Evolutionary conservation across 2,888 invertebrate species (phyloP).

Genomic region (Ellobium chinense): DNA sequence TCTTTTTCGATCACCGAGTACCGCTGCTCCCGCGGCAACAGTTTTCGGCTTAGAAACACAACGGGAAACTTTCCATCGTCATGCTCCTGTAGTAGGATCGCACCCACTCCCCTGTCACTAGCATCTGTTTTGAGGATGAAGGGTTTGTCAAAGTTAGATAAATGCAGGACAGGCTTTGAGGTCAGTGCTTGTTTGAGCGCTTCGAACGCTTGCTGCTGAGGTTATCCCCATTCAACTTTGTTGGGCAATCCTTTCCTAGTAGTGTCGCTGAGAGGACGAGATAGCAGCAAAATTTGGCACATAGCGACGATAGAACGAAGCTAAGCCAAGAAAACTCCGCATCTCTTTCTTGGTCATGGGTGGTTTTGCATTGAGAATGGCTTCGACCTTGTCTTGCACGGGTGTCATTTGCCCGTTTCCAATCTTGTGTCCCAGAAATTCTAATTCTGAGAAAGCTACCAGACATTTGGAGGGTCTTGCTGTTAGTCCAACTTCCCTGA

Average conservation of each 20-base stretch:
- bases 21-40: not conserved
- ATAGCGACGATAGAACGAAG: not conserved
- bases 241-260: not conserved
- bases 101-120: conserved; percentile 24
- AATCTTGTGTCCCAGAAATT: conserved; percentile 16
- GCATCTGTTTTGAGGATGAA: conserved; percentile 31
- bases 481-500: conserved; percentile 48
- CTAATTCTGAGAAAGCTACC: not conserved
- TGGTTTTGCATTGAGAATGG: not conserved
- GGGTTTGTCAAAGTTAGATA: not conserved
- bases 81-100: conserved; percentile 14
- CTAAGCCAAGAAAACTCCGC: conserved; percentile 18
- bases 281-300: conserved; percentile 15
- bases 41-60: no score
- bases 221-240: not conserved
- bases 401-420: conserved; percentile 1
- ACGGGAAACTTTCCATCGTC: not conserved
- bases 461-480: conserved; percentile 35
- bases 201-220: not conserved
- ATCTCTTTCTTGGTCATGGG: conserved; percentile 5
- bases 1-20: conserved; percentile 12
- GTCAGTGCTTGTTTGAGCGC: not conserved
- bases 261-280: not conserved
- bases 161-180: not conserved
- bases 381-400: not conserved